These are phyloP conservation scores for Anguilla rostrata DNA, from an alignment of 2,113 vertebrate genomes.

Conservation along the genomic window DNA sequence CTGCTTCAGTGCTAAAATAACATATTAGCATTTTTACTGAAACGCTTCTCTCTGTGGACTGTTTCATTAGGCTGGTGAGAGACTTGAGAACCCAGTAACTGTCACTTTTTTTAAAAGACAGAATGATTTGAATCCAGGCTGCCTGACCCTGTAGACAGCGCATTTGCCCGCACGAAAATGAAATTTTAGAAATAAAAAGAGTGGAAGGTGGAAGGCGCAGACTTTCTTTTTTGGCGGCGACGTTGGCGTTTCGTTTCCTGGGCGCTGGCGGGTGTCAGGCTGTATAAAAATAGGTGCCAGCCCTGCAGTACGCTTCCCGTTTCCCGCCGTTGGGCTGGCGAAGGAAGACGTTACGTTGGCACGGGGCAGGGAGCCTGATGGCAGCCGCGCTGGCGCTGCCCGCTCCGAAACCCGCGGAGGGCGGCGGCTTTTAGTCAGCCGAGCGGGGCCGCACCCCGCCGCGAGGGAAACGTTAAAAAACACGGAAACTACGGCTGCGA, in stretches of 20 bases:
- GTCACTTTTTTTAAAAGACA: too few species aligned
- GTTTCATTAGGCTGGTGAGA: too few species aligned
- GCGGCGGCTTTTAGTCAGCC: not conserved
- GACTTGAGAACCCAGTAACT: too few species aligned
- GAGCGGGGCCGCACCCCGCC: not conserved
- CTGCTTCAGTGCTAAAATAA: not conserved
- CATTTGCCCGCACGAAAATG: too few species aligned
- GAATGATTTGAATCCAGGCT: too few species aligned
- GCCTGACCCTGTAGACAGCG: too few species aligned
- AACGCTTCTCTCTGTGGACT: too few species aligned
- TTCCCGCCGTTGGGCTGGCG: not conserved
- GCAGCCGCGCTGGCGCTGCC: not conserved
- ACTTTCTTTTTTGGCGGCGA: not conserved
- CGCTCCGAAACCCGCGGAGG: not conserved
- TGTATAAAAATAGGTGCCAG: not conserved
- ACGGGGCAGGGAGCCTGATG: not conserved
- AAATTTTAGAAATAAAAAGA: too few species aligned
- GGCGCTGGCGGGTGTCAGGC: not conserved
- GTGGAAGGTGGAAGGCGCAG: not conserved
- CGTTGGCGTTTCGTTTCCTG: not conserved
- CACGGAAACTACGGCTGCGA: not conserved
- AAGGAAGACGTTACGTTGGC: not conserved
- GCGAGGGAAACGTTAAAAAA: not conserved
- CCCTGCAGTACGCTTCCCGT: not conserved
- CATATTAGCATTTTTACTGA: too few species aligned